Base-by-base conservation (phyloP, 2,888 invertebrate species). In the Fragum whitleyi region DNA sequence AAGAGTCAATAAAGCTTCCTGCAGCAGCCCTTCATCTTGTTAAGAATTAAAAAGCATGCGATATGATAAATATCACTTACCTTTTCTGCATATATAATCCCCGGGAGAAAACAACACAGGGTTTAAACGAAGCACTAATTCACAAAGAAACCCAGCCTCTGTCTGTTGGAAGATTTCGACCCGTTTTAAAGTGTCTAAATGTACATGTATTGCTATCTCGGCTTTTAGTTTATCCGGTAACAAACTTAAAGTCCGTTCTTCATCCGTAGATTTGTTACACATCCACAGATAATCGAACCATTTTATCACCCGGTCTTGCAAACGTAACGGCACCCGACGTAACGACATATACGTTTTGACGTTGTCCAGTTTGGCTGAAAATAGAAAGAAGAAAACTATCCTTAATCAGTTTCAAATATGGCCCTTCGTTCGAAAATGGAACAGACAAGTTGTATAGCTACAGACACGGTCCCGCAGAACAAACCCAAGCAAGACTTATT, bases 271-370 rank as follows among this genome's bases (percentile, higher is more conserved):
- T 95, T 99, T 99, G 95, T 99, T 98, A 88, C 98, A 98, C 92
- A 98, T 96, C 99, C 99, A 99, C 92, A 99, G 96, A 95, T 99
- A 99, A 95, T 99, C 99, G 95, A 99, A 99, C 99, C 99, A 99
- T 95, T 98, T 98, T 95, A 99, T 99, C 89, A 98, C 99, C 95
- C 99, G 98, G 92, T 98, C 97, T 95, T 99, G 98, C 81, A 99
- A 96, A 94, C 98, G 97, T 91, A 96, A 97, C 55, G 99, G 99
- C 87, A 99, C 99, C 90, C 98, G 95, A 72, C 99, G 96, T 97
- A 99, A 97, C 86, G 98, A 96, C 99, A 99, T 99, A 94, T 99
- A 99, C 3, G 98, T 99, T 95, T 99, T 99, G 85, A 99, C 99
- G 62, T 98, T 98, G 94, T 99, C 99, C 94, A 99, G 95, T 95